These are phyloP conservation scores for Festucalex cinctus DNA, from an alignment of 2,113 vertebrate genomes.

Conservation along the genomic window DNA sequence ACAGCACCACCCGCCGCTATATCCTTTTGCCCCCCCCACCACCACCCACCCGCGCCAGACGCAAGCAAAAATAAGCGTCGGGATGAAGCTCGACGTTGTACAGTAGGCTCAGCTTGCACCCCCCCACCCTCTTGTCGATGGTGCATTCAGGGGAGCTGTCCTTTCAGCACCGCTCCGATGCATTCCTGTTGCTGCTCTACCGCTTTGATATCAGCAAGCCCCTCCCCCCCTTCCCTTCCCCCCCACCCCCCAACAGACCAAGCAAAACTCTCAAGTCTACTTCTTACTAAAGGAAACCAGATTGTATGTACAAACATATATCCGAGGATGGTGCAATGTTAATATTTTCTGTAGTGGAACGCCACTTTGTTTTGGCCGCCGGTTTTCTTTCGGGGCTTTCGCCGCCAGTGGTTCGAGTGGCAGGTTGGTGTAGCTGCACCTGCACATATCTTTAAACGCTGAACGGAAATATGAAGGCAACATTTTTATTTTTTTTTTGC, in stretches of 20 bases:
- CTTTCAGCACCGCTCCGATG: constrained; percentile 72
- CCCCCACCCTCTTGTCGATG: constrained; percentile 24
- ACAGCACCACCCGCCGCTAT: constrained; percentile 36
- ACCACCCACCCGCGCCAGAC: constrained; percentile 13
- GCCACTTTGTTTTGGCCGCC: constrained; percentile 37
- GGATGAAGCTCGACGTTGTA: constrained; percentile 70
- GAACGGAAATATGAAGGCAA: background rate
- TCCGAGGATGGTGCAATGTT: constrained; percentile 70
- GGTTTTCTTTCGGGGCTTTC: constrained; percentile 33
- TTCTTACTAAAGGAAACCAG: constrained; percentile 47
- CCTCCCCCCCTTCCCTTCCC: background rate
- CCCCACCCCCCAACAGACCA: constrained; percentile 44
- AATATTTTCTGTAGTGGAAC: constrained; percentile 60
- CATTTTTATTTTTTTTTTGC: background rate
- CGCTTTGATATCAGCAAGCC: constrained; percentile 38
- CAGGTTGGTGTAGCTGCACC: constrained; percentile 56
- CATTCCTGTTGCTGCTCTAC: constrained; percentile 74
- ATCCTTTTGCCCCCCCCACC: constrained; percentile 28
- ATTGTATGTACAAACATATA: constrained; percentile 68
- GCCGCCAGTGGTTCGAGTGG: constrained; percentile 50
- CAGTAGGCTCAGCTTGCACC: constrained; percentile 67
- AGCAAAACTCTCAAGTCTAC: constrained; percentile 57
- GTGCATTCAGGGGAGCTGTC: constrained; percentile 74
- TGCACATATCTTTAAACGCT: constrained; percentile 48
- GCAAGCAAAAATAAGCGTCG: constrained; percentile 64